These are phyloP conservation scores for Chlamydotis undulata DNA, from an alignment of 2,113 vertebrate genomes.

Conservation along the genomic window DNA sequence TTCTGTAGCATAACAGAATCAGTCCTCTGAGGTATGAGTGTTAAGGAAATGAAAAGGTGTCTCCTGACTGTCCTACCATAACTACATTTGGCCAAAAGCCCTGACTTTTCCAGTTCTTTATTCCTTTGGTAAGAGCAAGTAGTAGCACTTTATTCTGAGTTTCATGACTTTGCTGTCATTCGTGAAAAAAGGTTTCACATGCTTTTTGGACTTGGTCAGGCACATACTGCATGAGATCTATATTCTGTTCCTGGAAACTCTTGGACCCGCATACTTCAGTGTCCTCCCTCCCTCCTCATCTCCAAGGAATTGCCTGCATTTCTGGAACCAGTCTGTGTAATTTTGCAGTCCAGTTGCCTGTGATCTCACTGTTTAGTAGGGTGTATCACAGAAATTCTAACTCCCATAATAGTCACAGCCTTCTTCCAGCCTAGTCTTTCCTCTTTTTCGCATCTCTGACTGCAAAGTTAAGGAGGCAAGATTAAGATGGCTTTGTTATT, in stretches of 20 bases:
- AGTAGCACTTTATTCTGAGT: background rate
- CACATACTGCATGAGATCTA: background rate
- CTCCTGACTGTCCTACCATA: background rate
- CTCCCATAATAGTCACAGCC: background rate
- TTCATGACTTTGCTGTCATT: background rate
- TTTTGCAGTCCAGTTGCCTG: background rate
- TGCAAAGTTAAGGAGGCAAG: background rate
- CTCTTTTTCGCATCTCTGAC: background rate
- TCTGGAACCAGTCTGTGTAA: background rate
- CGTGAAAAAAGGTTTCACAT: background rate
- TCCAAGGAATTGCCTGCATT: background rate
- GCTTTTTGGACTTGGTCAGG: background rate
- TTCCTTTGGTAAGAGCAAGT: background rate
- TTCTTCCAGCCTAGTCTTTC: background rate
- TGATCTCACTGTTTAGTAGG: slow-evolving; percentile 15
- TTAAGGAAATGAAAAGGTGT: fast-evolving
- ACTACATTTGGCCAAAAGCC: background rate
- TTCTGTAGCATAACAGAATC: background rate
- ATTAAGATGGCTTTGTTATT: background rate
- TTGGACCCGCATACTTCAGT: background rate
- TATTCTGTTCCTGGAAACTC: background rate
- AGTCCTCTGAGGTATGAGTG: background rate
- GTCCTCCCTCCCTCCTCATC: background rate
- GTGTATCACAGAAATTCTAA: background rate
- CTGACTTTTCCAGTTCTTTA: background rate